A percentile compares a stretch with the other conserved stretches of the same genome.
Evolutionary conservation across 2,888 invertebrate genomes (phyloP).

Genomic region (Nebria salina): DNA sequence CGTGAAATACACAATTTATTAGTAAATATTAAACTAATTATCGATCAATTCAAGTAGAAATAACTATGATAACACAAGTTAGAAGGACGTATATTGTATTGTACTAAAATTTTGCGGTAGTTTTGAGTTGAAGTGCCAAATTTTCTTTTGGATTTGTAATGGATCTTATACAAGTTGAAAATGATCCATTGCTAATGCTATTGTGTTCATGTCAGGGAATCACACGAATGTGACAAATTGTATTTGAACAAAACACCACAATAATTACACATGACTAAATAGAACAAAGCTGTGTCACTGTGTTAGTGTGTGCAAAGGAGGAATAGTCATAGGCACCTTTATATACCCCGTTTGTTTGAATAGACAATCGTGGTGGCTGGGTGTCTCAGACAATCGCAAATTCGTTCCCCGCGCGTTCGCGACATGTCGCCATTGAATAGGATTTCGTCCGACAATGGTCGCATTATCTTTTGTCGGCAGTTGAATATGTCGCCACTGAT

Average conservation of each 20-base stretch:
- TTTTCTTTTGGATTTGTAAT: background rate
- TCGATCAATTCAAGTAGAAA: background rate
- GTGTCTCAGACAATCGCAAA: conserved; percentile 3
- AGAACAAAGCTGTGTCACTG: conserved; percentile 33
- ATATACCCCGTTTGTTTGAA: conserved; percentile 18
- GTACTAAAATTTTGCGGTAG: too few relatives aligned
- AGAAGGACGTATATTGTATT: too few relatives aligned
- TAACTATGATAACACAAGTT: too few relatives aligned
- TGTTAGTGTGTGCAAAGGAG: background rate
- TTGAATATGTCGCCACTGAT: conserved; percentile 60
- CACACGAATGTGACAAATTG: conserved; percentile 15
- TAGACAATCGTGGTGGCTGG: conserved; percentile 19
- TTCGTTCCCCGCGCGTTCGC: conserved; percentile 47
- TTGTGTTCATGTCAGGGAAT: background rate
- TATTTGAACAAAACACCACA: conserved; percentile 33
- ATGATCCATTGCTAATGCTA: background rate
- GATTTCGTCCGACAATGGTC: conserved; percentile 59
- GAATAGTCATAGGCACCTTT: background rate
- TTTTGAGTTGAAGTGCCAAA: too few relatives aligned
- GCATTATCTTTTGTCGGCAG: conserved; percentile 65
- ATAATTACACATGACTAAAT: conserved; percentile 43
- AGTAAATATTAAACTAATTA: background rate
- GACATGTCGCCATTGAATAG: conserved; percentile 61
- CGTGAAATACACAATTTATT: conserved; percentile 48
- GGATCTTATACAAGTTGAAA: background rate